phyloP scores from a whole-genome alignment of 1,140 invertebrate species.

The Zaprionus ghesquierei region DNA sequence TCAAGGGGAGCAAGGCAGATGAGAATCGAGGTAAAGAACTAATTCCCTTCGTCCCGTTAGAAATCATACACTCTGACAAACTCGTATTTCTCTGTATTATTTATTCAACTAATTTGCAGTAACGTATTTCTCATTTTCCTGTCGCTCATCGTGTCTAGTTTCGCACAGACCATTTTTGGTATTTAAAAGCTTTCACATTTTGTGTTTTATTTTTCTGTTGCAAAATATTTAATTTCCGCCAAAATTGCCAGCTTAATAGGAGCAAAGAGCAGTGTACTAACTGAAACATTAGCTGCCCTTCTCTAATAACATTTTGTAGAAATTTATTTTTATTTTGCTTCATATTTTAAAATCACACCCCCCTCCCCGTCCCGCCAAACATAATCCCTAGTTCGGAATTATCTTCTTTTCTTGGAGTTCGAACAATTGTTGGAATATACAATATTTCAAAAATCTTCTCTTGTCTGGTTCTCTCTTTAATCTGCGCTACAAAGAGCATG shows the following conservation, averaged over 20 bases:
- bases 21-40: not conserved
- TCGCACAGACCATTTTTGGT: not conserved
- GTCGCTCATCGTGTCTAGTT: not conserved
- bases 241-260: not conserved
- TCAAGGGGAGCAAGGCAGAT: not conserved
- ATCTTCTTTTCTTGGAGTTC: not conserved
- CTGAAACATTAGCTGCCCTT: not conserved
- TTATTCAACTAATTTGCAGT: not conserved
- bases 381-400: not conserved
- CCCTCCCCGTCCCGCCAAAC: no score
- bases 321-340: not conserved
- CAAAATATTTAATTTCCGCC: constrained; percentile 36
- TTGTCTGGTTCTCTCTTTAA: not conserved
- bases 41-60: no score
- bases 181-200: constrained; percentile 1
- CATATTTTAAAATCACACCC: not conserved
- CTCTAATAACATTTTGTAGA: not conserved
- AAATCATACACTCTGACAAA: not conserved
- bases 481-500: constrained; percentile 4
- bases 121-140: not conserved
- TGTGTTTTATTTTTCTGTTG: not conserved
- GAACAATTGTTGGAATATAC: not conserved
- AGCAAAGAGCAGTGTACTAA: not conserved
- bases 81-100: not conserved
- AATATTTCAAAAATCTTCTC: not conserved